Evolutionary conservation across 2,113 vertebrate species (phyloP).

Genomic region (Trichechus manatus): DNA sequence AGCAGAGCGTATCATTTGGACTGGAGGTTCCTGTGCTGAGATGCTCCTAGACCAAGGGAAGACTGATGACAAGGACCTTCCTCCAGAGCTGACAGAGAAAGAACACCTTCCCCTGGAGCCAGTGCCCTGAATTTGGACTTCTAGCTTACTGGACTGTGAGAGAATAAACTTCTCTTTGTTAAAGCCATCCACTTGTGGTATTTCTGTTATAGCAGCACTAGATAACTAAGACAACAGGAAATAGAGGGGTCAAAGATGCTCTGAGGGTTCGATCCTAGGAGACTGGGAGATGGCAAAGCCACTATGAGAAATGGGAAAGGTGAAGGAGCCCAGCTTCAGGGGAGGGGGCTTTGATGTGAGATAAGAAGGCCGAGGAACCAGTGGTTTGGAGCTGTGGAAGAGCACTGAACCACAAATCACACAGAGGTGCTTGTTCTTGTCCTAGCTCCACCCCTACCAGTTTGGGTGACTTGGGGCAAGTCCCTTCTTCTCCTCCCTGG

Average conservation of each 20-base stretch:
- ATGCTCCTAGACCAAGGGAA: no score
- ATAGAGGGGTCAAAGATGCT: background rate
- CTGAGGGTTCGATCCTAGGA: background rate
- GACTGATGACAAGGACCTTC: no score
- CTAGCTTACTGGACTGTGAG: no score
- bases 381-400: background rate
- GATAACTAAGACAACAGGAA: no score
- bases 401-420: background rate
- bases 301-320: rapidly evolving
- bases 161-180: no score
- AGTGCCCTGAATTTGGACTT: no score
- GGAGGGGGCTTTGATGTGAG: background rate
- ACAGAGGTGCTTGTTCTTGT: background rate
- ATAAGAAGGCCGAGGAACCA: rapidly evolving
- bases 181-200: no score
- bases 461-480: background rate
- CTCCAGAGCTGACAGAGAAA: no score
- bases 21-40: no score
- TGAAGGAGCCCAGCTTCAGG: background rate
- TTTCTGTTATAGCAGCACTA: no score
- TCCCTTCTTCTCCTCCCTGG: background rate
- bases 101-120: no score
- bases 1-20: no score
- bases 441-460: background rate
- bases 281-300: background rate